These are phyloP conservation scores for Loxodonta africana DNA, from an alignment of 2,113 vertebrate genomes.

Conservation along the genomic window DNA sequence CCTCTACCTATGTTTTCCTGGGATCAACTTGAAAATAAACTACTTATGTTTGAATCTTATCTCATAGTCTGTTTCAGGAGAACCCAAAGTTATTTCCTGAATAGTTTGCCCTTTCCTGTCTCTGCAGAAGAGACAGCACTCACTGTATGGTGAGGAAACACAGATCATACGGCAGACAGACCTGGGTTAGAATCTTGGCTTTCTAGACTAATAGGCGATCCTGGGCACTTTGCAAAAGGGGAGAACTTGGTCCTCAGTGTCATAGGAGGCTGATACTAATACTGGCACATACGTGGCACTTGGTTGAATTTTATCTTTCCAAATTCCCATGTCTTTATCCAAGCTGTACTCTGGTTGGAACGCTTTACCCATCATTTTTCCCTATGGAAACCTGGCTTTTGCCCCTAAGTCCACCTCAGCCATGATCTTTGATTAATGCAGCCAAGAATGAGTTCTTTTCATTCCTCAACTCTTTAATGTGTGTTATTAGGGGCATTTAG, in stretches of 20 bases:
- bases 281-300: background rate
- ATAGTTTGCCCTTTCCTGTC: background rate
- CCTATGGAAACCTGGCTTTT: background rate
- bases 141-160: background rate
- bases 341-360: background rate
- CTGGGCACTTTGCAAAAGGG: background rate
- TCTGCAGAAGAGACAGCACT: background rate
- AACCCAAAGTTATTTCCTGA: background rate
- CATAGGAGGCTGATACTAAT: background rate
- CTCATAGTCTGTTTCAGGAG: background rate
- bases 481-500: background rate
- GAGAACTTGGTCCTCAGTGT: background rate
- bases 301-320: background rate
- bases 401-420: background rate
- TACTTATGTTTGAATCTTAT: constrained; percentile 21
- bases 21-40: constrained; percentile 52
- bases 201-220: background rate
- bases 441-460: background rate
- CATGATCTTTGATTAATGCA: background rate
- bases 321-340: background rate
- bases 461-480: too few relatives aligned
- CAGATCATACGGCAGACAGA: background rate
- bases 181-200: background rate
- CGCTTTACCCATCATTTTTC: background rate
- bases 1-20: background rate